Percentiles rank a stretch among this genome's conserved stretches.
Evolutionary conservation across 2,888 invertebrate species (phyloP).

Genomic region (Tridacna crocea): DNA sequence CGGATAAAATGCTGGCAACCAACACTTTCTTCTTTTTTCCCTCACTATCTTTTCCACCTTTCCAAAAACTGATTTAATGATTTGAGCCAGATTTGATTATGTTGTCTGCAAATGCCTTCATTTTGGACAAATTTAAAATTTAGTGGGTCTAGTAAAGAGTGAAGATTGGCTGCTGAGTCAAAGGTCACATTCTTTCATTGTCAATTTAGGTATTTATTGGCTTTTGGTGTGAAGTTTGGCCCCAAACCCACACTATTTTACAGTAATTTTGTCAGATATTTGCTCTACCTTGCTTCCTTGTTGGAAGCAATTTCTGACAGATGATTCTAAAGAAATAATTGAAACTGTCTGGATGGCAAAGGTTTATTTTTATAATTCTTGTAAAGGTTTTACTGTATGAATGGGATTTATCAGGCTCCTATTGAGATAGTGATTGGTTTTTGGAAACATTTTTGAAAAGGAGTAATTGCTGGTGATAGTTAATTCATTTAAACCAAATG

Average conservation of each 20-base stretch:
- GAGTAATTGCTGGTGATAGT: no score
- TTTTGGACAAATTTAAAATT: background rate
- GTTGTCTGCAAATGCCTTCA: background rate
- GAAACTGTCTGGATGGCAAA: conserved; percentile 12
- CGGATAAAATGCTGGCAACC: background rate
- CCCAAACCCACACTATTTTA: conserved; percentile 6
- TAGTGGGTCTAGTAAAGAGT: background rate
- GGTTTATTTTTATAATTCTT: background rate
- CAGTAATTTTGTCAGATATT: background rate
- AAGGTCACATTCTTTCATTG: background rate
- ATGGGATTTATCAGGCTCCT: no score
- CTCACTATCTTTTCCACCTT: background rate
- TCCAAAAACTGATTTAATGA: background rate
- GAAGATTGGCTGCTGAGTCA: background rate
- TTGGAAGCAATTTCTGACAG: conserved; percentile 18
- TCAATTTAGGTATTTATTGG: conserved; percentile 2
- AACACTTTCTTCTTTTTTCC: background rate
- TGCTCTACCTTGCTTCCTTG: conserved; percentile 6
- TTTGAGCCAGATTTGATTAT: background rate
- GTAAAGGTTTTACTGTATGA: no score
- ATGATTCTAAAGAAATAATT: conserved; percentile 16
- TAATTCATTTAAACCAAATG: no score
- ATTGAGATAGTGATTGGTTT: no score
- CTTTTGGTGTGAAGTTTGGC: background rate
- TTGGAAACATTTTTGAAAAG: no score